Evolutionary conservation across 2,888 invertebrate species (phyloP).

Genomic region (Nomada hirtipes): DNA sequence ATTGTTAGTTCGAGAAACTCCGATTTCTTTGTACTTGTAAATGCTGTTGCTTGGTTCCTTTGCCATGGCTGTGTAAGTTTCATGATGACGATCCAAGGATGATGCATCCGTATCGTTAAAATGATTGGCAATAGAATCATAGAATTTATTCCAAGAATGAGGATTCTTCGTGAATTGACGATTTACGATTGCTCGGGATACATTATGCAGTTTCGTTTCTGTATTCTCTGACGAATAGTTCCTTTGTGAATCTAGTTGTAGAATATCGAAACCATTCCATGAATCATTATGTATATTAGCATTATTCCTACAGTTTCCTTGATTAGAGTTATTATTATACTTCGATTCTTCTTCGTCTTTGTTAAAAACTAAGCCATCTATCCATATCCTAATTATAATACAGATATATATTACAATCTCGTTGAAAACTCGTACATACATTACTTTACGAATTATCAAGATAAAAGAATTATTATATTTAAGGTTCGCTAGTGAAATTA

Average conservation of each 20-base stretch:
- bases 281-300: neutral
- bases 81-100: constrained; percentile 4
- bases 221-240: constrained; percentile 5
- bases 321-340: neutral
- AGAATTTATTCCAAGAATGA: constrained; percentile 20
- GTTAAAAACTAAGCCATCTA: constrained; percentile 65
- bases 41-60: constrained; percentile 58
- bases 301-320: neutral
- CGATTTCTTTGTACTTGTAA: constrained; percentile 67
- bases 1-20: constrained; percentile 27
- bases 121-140: neutral
- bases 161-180: neutral
- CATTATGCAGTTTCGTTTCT: constrained; percentile 11
- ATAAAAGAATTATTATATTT: neutral
- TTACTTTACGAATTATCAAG: neutral
- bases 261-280: constrained; percentile 2
- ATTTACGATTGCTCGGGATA: neutral
- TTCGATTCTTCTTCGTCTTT: constrained; percentile 12
- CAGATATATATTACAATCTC: constrained; percentile 1
- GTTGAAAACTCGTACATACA: neutral
- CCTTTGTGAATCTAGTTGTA: constrained; percentile 4
- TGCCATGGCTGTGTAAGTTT: constrained; percentile 31
- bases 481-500: neutral
- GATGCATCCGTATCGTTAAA: constrained; percentile 8
- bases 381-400: constrained; percentile 63